Evolutionary conservation across 2,797 vertebrate genomes (phyloP).

Genomic region (Percopsis omiscomaycus): DNA sequence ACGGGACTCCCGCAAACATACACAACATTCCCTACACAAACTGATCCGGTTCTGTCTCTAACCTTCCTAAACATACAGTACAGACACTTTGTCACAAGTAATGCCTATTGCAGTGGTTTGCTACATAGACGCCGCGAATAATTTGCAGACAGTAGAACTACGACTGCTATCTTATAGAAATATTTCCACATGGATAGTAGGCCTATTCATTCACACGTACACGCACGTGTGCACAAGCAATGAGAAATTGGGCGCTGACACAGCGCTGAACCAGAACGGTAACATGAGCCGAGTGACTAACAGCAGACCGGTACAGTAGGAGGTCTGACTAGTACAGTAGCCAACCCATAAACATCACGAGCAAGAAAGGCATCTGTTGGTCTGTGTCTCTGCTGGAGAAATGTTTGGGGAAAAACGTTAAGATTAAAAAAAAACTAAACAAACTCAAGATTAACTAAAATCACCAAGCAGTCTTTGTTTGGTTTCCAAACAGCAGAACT

Average conservation of each 20-base stretch:
- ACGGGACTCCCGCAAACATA: conserved; percentile 65
- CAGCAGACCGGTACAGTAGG: conserved; percentile 43
- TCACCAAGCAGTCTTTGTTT: not conserved
- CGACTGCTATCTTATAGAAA: conserved; percentile 11
- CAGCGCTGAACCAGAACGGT: conserved; percentile 50
- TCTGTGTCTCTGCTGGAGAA: not conserved
- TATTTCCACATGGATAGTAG: no score
- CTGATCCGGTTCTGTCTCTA: not conserved
- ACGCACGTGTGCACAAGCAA: conserved; percentile 4
- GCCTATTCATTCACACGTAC: not conserved
- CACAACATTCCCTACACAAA: conserved; percentile 6
- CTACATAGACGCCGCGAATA: conserved; percentile 14
- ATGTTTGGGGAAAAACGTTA: not conserved
- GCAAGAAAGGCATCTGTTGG: not conserved
- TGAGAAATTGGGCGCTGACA: conserved; percentile 39
- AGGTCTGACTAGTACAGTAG: conserved; percentile 32
- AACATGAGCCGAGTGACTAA: conserved; percentile 59
- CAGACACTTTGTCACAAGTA: not conserved
- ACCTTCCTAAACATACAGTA: conserved; percentile 5
- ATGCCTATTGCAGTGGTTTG: conserved; percentile 14
- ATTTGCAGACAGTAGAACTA: not conserved
- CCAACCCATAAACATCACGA: conserved; percentile 15
- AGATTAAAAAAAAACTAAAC: not conserved
- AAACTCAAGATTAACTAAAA: no score
- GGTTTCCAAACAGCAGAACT: not conserved